A percentile compares a stretch with the other conserved stretches of the same genome.
phyloP scores from a whole-genome alignment of 2,797 vertebrate genomes.

The Eulemur coronatus region DNA sequence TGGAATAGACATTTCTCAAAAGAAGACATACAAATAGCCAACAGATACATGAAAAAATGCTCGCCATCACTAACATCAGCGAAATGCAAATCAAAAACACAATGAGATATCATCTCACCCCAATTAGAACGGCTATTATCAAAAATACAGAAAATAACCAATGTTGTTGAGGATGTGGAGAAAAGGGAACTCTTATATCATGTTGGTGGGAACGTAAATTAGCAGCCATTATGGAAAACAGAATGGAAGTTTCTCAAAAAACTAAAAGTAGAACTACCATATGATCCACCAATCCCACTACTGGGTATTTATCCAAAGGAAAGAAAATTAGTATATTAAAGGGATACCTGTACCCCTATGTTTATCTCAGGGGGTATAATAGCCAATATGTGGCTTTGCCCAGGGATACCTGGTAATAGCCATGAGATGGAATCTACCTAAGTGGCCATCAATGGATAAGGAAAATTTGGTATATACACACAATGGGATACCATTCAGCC shows the following conservation, averaged over 20 bases:
- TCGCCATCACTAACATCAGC: neutral
- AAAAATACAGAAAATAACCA: neutral
- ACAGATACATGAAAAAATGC: neutral
- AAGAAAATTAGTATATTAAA: neutral
- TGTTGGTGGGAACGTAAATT: neutral
- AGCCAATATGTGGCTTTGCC: no score
- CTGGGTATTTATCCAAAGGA: neutral
- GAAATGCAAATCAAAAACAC: neutral
- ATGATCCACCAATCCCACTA: neutral
- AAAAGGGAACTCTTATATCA: neutral
- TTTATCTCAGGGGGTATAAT: neutral
- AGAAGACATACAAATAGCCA: neutral
- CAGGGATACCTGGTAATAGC: neutral
- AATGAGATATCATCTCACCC: neutral
- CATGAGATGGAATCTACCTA: neutral
- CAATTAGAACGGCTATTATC: neutral
- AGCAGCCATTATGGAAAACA: neutral
- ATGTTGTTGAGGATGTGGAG: neutral
- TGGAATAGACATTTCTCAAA: neutral
- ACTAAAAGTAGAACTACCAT: neutral
- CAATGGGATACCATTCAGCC: neutral
- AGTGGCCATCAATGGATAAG: neutral
- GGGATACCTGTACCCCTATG: neutral
- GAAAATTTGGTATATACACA: neutral
- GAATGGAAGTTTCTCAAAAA: neutral